These are phyloP conservation scores for Trichopoda pennipes DNA, from an alignment of 2,888 invertebrate species.

Conservation along the genomic window DNA sequence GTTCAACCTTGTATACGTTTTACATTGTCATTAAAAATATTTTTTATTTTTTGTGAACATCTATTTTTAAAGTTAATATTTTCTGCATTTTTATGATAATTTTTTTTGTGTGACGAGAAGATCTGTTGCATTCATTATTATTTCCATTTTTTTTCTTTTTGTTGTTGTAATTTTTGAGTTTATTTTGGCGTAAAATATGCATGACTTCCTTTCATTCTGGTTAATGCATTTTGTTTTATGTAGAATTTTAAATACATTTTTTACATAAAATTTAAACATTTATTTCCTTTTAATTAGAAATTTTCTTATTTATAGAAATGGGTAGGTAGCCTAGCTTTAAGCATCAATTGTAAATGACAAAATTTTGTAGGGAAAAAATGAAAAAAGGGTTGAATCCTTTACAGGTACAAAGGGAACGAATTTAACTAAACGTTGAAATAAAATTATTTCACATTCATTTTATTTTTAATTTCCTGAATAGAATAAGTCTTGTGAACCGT, in stretches of 20 bases:
- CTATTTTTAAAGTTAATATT: neutral
- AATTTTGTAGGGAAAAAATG: too few species aligned
- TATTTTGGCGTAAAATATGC: constrained; percentile 37
- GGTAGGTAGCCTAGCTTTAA: neutral
- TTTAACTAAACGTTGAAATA: too few species aligned
- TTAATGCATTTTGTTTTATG: neutral
- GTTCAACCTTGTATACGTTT: neutral
- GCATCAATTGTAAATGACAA: neutral
- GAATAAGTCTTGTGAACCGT: too few species aligned
- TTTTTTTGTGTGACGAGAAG: neutral
- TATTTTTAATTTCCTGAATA: too few species aligned
- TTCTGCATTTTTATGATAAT: neutral
- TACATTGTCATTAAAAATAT: neutral
- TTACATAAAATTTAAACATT: neutral
- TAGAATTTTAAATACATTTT: constrained; percentile 12
- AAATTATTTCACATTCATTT: too few species aligned
- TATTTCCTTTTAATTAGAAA: neutral
- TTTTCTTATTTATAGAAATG: neutral
- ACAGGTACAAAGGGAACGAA: too few species aligned
- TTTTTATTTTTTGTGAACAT: neutral
- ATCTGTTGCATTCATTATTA: neutral
- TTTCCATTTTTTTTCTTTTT: neutral
- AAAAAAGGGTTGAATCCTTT: too few species aligned
- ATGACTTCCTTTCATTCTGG: constrained; percentile 25
- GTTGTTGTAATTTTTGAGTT: constrained; percentile 40